Evolutionary conservation across 2,888 invertebrate species (phyloP), one percentile per base, ranked within the genome.

Genomic region (Lampropteryx suffumata): DNA sequence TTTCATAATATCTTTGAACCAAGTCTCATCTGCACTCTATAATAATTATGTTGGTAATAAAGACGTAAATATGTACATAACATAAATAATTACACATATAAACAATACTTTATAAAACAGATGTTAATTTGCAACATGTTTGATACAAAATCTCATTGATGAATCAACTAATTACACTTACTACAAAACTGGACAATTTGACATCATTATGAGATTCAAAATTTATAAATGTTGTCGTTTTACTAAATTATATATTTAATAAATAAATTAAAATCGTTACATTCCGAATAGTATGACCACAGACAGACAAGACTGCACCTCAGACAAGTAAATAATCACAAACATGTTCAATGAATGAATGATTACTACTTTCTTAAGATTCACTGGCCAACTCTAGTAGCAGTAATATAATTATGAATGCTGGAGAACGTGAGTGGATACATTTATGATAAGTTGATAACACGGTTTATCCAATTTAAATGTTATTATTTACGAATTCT

Each of bases 1-100:
- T 65, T 71, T 73, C 62, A 71, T 72, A 73, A 74, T 71, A 68
- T 75, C 71, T 71, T 73, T 73, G 72, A 74, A 69, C 70, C 66
- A 71, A 72, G 70, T 74, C 67, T 68, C 61, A 68, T 69, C 69
- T 69, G 68, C 60, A 62, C 64, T 63, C 67, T 65, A 59, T 62
- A 69, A 8, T 6, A n/a, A 3, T 51, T 65, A 66, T 60, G 62
- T 68, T 69, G 68, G 53, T 59, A 59, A 50, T 62, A 63, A 67
- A 62, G 49, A 55, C 55, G 62, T 61, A 45, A 46, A 53, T 57
- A 62, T 61, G 44, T 57, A 64, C 58, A 64, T 24, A 57, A 54
- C 54, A 59, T 55, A 61, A 55, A 61, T 50, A 61, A 50, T 17
- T 37, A 48, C 41, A 55, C 36, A 50, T 59, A 61, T 21, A 35